Base-by-base conservation (phyloP, 2,888 invertebrate species). In the Habroteleia sp. region DNA sequence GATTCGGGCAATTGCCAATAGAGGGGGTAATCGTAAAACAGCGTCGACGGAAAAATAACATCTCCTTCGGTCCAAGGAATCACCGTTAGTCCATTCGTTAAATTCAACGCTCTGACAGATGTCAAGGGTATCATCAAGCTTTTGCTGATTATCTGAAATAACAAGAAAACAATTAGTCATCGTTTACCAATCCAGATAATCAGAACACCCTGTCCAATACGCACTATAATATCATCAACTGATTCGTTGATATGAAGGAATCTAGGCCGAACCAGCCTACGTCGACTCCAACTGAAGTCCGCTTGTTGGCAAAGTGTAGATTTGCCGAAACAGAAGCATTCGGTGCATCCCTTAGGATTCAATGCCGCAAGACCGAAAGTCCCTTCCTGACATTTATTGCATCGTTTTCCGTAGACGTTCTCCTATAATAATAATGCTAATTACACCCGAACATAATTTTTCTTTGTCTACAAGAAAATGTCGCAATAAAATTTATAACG, bases 291-390 rank as follows among this genome's bases (percentile, higher is more conserved):
- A 0, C 94, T 93, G 71, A 95, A 92, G 16, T 92, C 91, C 0
- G 96, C 95, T 88, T 97, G 96, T 25, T 91, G 90, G 88, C 98
- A 99, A 54, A 91, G 91, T 1, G 92, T 91, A 44, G 95, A 94
- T 82, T 97, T 91, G 0, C 95, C 96, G 89, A 98, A 99, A 90
- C 99, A 99, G 91, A 97, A 99, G 89, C 99, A 99, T 68, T 94
- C 93, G 0, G 96, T 96, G 88, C 99, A 99, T 3, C 99, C 99
- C 54, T 92, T 92, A 0, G 94, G 93, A 88, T 95, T 96, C 37
- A 92, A 91, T 0, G 89, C 89, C 0, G 95, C 92, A 14, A 99
- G 89, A 0, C 97, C 96, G 88, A 98, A 99, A 0, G 96, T 95
- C 11, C 96, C 95, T 31, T 93, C 91, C 78, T 92, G 92, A 89